phyloP scores from a whole-genome alignment of 2,888 invertebrate genomes.

The Drosophila mimica region DNA sequence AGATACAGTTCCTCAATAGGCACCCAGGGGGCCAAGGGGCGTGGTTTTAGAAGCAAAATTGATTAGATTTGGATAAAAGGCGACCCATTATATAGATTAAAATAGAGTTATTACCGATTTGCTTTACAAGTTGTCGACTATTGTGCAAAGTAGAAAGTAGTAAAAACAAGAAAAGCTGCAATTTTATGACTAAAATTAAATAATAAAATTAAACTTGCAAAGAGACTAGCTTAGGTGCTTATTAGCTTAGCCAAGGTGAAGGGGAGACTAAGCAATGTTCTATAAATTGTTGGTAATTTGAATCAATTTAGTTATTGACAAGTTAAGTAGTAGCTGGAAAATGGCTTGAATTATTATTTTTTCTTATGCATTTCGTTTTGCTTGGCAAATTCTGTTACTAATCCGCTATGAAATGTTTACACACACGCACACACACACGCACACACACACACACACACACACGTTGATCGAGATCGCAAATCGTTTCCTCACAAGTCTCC shows the following conservation, averaged over 20 bases:
- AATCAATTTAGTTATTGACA: conserved; percentile 61
- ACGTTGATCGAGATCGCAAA: background rate
- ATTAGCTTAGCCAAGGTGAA: conserved; percentile 23
- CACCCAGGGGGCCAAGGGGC: background rate
- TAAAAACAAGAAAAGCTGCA: conserved; percentile 19
- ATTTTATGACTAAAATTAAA: conserved; percentile 6
- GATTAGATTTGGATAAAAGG: conserved; percentile 82
- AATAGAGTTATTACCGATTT: conserved; percentile 65
- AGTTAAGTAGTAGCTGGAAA: conserved; percentile 13
- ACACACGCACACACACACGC: conserved; percentile 50
- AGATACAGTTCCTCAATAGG: conserved; percentile 21
- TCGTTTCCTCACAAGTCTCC: conserved; percentile 39
- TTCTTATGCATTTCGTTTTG: conserved; percentile 57
- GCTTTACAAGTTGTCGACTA: conserved; percentile 39
- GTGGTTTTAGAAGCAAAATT: conserved; percentile 35
- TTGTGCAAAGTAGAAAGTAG: conserved; percentile 21
- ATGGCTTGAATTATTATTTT: conserved; percentile 7
- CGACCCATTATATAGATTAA: conserved; percentile 78
- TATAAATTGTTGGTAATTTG: conserved; percentile 68
- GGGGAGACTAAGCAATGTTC: conserved; percentile 23
- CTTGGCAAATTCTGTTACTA: conserved; percentile 68
- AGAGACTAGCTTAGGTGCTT: conserved; percentile 8
- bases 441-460: conserved; percentile 42
- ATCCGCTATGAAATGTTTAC: conserved; percentile 78
- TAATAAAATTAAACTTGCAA: conserved; percentile 1